Conservation (phyloP, 2,797 vertebrate genomes). For the Neoniphon sammara region DNA sequence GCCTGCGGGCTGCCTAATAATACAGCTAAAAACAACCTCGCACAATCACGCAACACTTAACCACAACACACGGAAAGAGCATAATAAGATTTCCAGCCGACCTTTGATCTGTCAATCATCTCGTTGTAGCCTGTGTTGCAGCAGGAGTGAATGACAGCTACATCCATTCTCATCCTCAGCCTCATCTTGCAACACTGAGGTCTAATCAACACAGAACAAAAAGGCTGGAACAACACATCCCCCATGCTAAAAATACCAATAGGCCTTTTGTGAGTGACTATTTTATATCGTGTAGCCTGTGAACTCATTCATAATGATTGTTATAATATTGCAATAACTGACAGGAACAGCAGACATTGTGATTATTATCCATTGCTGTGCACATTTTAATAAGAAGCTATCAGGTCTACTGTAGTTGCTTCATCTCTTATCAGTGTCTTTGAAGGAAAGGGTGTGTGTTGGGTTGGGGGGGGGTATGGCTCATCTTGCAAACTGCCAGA, state of each 20-base stretch:
- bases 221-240: constrained; percentile 19
- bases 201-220: constrained; percentile 45
- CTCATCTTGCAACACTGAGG: constrained; percentile 32
- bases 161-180: constrained; percentile 23
- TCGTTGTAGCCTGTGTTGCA: background rate
- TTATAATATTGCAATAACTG: background rate
- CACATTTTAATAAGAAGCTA: constrained; percentile 18
- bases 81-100: constrained; percentile 26
- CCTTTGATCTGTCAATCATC: constrained; percentile 57
- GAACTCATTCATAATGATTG: constrained; percentile 28
- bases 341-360: background rate
- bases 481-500: constrained; percentile 17
- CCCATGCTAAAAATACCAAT: constrained; percentile 20
- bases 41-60: constrained; percentile 44
- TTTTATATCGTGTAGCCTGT: constrained; percentile 18
- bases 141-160: constrained; percentile 19
- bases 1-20: constrained; percentile 21
- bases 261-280: background rate
- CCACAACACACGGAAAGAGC: constrained; percentile 13
- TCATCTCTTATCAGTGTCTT: constrained; percentile 22
- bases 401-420: constrained; percentile 10
- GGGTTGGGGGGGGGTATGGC: constrained; percentile 6
- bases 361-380: background rate
- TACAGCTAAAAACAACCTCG: constrained; percentile 26
- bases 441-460: background rate